A percentile compares a stretch with the other conserved stretches of the same genome.
phyloP scores from a whole-genome alignment of 2,113 vertebrate species.

The Sturnus vulgaris region DNA sequence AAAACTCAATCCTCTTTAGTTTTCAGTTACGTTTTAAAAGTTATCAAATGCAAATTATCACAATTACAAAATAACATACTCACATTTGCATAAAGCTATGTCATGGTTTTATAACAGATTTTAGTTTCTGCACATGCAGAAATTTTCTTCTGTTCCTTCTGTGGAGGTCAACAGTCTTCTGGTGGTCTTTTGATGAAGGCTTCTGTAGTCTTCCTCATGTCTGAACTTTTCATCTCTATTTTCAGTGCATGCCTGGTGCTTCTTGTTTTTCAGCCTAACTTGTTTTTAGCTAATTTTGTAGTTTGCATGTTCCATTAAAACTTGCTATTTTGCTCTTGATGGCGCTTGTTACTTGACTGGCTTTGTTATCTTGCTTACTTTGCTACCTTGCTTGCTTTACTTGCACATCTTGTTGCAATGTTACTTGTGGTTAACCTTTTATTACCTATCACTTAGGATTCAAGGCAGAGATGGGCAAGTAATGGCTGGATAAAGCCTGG shows the following conservation, averaged over 20 bases:
- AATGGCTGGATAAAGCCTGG: neutral
- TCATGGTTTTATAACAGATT: neutral
- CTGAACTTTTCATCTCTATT: neutral
- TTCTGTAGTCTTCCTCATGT: neutral
- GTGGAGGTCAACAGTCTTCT: neutral
- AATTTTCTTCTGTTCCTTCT: neutral
- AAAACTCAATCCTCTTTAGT: neutral
- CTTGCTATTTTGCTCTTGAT: neutral
- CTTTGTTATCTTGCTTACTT: neutral
- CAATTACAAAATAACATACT: neutral
- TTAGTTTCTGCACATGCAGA: fast-evolving
- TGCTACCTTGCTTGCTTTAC: neutral
- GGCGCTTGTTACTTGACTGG: fast-evolving
- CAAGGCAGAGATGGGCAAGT: neutral
- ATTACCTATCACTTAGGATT: neutral
- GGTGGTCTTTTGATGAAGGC: neutral
- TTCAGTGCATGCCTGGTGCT: neutral
- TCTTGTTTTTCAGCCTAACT: neutral
- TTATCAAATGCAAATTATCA: fast-evolving
- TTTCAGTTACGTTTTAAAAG: neutral
- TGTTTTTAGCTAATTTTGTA: neutral
- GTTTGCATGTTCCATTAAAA: neutral
- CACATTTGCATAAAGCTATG: neutral
- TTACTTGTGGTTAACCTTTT: neutral
- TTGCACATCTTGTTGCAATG: neutral